phyloP scores from a whole-genome alignment of 2,888 invertebrate genomes.

The Eutolmus rufibarbis region DNA sequence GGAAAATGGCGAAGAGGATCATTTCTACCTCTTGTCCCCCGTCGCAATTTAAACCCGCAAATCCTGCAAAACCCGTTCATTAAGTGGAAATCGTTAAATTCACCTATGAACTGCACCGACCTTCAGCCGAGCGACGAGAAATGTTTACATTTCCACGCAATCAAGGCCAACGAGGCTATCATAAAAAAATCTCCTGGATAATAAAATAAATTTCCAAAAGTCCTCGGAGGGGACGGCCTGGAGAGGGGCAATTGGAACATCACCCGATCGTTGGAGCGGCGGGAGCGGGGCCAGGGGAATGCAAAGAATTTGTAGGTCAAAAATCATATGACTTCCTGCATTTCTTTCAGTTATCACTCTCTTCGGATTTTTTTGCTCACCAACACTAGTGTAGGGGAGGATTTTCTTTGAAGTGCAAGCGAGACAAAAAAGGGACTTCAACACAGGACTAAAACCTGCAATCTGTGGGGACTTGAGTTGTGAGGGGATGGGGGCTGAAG shows the following conservation, averaged over 20 bases:
- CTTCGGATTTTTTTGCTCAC: constrained; percentile 7
- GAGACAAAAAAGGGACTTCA: background rate
- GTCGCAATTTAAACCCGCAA: background rate
- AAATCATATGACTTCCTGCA: constrained; percentile 46
- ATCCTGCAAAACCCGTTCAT: background rate
- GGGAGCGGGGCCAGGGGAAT: background rate
- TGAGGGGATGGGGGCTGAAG: background rate
- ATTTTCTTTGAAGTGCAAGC: background rate
- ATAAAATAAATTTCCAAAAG: constrained; percentile 9
- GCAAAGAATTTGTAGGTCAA: constrained; percentile 45
- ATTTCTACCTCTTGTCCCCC: background rate
- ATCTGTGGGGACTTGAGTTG: background rate
- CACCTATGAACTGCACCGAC: background rate
- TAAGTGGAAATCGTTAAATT: background rate
- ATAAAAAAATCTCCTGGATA: constrained; percentile 6
- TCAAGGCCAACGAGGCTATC: constrained; percentile 19
- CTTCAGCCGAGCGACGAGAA: background rate
- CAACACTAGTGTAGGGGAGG: background rate
- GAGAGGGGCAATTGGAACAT: background rate
- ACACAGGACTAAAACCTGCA: background rate
- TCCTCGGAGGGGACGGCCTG: background rate
- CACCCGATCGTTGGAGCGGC: background rate
- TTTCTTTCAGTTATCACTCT: constrained; percentile 10
- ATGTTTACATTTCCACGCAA: constrained; percentile 13
- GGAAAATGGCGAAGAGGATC: background rate